Conservation (phyloP, 2,888 invertebrate genomes). For the Rotaria macrura region DNA sequence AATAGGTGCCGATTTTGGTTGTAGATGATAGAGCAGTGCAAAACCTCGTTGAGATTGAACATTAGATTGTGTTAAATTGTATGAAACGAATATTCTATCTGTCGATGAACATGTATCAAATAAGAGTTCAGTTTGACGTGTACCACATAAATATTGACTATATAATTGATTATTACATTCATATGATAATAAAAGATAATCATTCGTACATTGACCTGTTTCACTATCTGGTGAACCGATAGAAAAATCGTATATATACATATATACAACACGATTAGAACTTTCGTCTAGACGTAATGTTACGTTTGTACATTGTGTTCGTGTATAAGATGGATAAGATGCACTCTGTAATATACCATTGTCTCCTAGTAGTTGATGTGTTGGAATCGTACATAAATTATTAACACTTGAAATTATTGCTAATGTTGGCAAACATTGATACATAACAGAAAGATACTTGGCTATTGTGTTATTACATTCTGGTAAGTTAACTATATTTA, state of each 20-base stretch:
- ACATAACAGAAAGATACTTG: conserved; percentile 25
- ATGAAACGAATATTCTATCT: not conserved
- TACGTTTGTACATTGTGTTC: not conserved
- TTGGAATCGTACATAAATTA: conserved; percentile 12
- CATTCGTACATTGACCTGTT: not conserved
- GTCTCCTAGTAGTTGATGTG: not conserved
- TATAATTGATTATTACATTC: not conserved
- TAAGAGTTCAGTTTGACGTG: not conserved
- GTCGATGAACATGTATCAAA: not conserved
- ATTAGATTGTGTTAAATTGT: not conserved
- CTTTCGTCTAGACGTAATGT: not conserved
- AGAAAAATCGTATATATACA: conserved; percentile 16
- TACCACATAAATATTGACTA: not conserved
- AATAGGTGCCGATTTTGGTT: not conserved
- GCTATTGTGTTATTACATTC: conserved; percentile 23
- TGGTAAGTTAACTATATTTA: conserved; percentile 9
- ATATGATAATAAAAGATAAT: conserved; percentile 11
- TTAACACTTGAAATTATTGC: not conserved
- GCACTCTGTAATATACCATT: conserved; percentile 18
- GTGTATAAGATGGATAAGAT: conserved; percentile 22
- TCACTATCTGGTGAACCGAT: not conserved
- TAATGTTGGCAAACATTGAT: conserved; percentile 31
- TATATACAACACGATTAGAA: conserved; percentile 20
- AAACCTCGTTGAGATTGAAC: not conserved
- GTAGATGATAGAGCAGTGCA: not conserved